phyloP scores from a whole-genome alignment of 2,797 vertebrate genomes.

The Aselliscus stoliczkanus region DNA sequence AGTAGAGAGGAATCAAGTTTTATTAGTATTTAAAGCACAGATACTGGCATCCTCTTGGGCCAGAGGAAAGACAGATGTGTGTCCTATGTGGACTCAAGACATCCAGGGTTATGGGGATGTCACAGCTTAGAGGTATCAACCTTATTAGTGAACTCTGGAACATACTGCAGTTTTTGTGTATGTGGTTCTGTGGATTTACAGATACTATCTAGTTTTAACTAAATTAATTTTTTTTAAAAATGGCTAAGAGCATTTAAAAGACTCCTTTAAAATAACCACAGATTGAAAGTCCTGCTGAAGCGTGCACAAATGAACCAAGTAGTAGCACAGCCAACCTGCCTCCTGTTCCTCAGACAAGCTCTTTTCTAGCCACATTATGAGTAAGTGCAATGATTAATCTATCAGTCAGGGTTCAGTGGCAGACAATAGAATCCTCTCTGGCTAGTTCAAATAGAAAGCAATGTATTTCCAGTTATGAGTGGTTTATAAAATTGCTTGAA shows the following conservation, averaged over 20 bases:
- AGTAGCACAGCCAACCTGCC: neutral
- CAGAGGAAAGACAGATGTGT: neutral
- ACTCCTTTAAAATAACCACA: neutral
- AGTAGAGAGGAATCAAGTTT: neutral
- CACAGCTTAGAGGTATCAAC: neutral
- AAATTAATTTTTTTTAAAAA: neutral
- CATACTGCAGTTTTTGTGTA: neutral
- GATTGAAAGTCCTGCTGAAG: neutral
- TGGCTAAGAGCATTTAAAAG: neutral
- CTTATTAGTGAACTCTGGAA: neutral
- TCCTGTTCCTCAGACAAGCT: neutral
- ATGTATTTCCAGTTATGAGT: neutral
- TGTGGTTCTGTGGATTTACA: neutral
- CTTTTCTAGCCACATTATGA: neutral
- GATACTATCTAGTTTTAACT: neutral
- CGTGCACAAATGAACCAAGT: neutral
- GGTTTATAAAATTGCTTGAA: neutral
- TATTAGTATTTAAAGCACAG: neutral
- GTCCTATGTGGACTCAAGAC: neutral
- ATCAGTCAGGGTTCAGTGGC: neutral
- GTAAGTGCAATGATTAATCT: neutral
- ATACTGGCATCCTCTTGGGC: neutral
- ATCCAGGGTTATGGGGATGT: neutral
- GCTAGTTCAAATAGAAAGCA: neutral
- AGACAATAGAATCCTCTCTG: neutral